Base-by-base conservation (phyloP, 1,140 invertebrate species). In the Gryon sp. region DNA sequence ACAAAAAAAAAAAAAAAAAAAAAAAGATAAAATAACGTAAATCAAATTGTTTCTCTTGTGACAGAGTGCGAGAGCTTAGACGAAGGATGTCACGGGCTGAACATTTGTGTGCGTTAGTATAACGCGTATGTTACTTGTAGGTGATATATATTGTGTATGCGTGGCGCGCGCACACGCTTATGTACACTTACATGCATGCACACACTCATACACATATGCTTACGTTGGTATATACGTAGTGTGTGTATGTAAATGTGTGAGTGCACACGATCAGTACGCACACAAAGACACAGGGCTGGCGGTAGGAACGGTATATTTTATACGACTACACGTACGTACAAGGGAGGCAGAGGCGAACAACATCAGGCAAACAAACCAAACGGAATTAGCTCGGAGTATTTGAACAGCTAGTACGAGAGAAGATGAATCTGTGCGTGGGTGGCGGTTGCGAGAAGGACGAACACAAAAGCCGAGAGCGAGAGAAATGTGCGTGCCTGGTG, bases 321-420 rank as follows among this genome's bases (percentile, higher is more conserved):
- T 74, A 80, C 46, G 32, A 62, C 50, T 70, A 65, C 57, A 74
- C 70, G 70, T 74, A 74, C 50, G 63, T 78, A 63, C 55, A 60
- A 46, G 65, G 50, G 24, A 59, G 63, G 69, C 41, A 65, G 74
- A 78, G 76, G 52, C 53, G 66, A 73, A 50, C 59, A 75, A 62
- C 73, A 62, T 79, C 78, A 76, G 77, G 74, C 78, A 76, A 79
- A 76, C 78, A 79, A 69, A 73, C 78, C 68, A 79, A 79, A 79
- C 74, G 74, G 78, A 79, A 79, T 79, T 79, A 79, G 73, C 74
- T 73, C 62, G 68, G 78, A 79, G 74, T 77, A 79, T 79, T 79
- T 79, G 78, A 79, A 76, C 78, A 79, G 73, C 65, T 73, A 68
- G 68, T 68, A 73, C 63, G 62, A 69, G 68, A 73, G 69, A 78